phyloP scores from a whole-genome alignment of 2,113 vertebrate species.

The Sebastes schlegelii region DNA sequence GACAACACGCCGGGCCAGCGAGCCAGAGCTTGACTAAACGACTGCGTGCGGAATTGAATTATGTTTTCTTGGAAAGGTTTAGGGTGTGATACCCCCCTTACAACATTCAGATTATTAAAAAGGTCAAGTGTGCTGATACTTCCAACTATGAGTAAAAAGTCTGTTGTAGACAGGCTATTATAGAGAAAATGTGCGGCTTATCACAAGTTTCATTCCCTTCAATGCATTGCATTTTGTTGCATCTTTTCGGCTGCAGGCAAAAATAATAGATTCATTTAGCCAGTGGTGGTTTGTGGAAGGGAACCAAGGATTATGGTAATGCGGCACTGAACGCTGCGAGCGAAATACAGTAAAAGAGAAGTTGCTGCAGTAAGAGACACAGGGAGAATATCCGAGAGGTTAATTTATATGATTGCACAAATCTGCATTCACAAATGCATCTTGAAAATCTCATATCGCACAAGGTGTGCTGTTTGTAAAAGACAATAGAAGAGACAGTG shows the following conservation, averaged over 20 bases:
- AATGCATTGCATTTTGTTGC: conserved; percentile 82
- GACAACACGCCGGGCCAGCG: conserved; percentile 34
- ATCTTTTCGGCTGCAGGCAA: conserved; percentile 78
- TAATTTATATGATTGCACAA: conserved; percentile 76
- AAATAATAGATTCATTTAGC: conserved; percentile 85
- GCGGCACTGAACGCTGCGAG: conserved; percentile 72
- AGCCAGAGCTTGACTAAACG: conserved; percentile 34
- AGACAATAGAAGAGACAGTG: conserved; percentile 56
- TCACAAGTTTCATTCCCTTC: conserved; percentile 73
- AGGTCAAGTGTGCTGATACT: conserved; percentile 65
- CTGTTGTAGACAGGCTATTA: conserved; percentile 56
- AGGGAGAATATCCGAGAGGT: conserved; percentile 69
- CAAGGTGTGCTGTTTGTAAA: conserved; percentile 47
- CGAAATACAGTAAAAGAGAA: conserved; percentile 76
- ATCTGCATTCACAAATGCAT: conserved; percentile 66
- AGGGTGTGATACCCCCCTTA: conserved; percentile 27
- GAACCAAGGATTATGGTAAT: conserved; percentile 84
- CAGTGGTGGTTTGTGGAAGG: conserved; percentile 81
- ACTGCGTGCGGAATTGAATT: conserved; percentile 37
- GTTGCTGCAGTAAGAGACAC: conserved; percentile 70
- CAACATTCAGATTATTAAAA: conserved; percentile 36
- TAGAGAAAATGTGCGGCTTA: conserved; percentile 63
- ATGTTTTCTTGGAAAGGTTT: conserved; percentile 13
- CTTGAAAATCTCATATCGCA: conserved; percentile 50
- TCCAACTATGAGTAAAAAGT: conserved; percentile 34